Evolutionary conservation across 2,888 invertebrate genomes (phyloP), one percentile per base, ranked within the genome.

Genomic region (Caenorhabditis japonica): DNA sequence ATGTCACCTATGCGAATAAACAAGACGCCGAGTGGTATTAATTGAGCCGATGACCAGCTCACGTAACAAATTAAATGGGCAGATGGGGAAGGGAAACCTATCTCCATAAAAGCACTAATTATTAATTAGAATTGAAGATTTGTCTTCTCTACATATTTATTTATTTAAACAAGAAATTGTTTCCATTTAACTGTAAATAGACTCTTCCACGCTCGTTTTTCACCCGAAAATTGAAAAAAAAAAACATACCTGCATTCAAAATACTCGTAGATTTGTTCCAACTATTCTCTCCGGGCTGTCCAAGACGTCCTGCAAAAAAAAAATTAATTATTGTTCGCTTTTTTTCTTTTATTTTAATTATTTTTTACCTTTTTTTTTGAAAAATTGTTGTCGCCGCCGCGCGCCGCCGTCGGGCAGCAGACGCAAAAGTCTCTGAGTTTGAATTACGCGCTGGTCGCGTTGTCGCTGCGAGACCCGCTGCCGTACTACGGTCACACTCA

Each of bases 401-500:
- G 30, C 36, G 38, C 38, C 21, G 23, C 13, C 36, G 3, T 3
- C 36, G 13, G 8, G 17, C 36, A 12, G 19, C 51, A 13, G 19
- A 34, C 44, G 33, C 27, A n/a, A 17, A 1, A 38, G 39, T 44
- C 30, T 17, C 10, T 5, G 17, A 33, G 23, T 73, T 72, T 66
- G 47, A 66, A 66, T 56, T 44, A 43, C 66, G 60, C 73, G 55
- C 39, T 21, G 47, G 47, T 44, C 41, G 60, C 49, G 41, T 52
- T 49, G 41, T 73, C 73, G 73, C 15, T 15, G 60, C 66, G 73
- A 73, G 73, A 73, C 73, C 47, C 64, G 30, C n/a, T 4, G 36
- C 12, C 25, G 19, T 38, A 44, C 51, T 52, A 61, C 44, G 51
- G 62, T 64, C 25, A 21, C 33, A 39, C 39, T 33, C 49, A 30